These are phyloP conservation scores for Eilema sororculum DNA, from an alignment of 2,888 invertebrate genomes.

Conservation along the genomic window DNA sequence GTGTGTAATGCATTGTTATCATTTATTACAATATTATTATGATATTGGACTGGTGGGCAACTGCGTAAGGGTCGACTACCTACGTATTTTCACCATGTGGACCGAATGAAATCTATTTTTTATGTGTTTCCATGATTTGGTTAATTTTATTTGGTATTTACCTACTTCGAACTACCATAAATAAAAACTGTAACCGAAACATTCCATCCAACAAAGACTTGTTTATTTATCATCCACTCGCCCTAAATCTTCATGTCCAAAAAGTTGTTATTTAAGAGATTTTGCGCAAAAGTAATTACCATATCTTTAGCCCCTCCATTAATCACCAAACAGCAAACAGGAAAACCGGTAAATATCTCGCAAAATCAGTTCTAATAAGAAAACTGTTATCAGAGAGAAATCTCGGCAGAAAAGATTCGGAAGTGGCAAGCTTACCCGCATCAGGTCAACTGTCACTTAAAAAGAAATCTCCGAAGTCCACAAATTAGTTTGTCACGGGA, in stretches of 20 bases:
- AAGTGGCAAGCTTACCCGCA: conserved; percentile 19
- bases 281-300: conserved; percentile 3
- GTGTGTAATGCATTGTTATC: too few relatives aligned
- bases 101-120: too few relatives aligned
- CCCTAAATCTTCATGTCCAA: conserved; percentile 1
- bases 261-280: not conserved
- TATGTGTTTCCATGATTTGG: too few relatives aligned
- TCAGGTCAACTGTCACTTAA: conserved; percentile 37
- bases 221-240: not conserved
- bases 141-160: too few relatives aligned
- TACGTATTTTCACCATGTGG: too few relatives aligned
- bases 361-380: conserved; percentile 6
- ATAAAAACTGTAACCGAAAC: not conserved
- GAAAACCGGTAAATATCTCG: conserved; percentile 18
- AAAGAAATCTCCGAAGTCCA: conserved; percentile 40
- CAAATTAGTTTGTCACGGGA: conserved; percentile 38
- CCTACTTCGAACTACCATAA: not conserved
- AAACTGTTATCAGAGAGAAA: not conserved
- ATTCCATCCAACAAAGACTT: not conserved
- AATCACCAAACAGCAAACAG: conserved; percentile 25
- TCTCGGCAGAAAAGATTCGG: not conserved
- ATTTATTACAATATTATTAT: too few relatives aligned
- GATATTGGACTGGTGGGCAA: too few relatives aligned
- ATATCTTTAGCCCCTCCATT: conserved; percentile 7
- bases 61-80: too few relatives aligned